phyloP scores from a whole-genome alignment of 1,140 invertebrate genomes.

The Pseudomyrmex pallidus region DNA sequence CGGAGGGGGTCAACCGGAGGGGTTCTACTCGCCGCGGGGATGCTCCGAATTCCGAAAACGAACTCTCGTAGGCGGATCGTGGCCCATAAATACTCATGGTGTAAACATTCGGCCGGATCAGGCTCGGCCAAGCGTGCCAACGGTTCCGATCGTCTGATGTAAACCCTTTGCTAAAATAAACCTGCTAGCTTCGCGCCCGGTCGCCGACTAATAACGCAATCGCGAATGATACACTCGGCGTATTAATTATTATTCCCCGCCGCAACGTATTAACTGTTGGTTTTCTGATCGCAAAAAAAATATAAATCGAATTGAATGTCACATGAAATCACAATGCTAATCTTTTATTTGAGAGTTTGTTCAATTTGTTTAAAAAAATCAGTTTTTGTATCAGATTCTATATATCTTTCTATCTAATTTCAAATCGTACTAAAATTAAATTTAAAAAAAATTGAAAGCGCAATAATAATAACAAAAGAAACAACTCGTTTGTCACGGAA shows the following conservation, averaged over 20 bases:
- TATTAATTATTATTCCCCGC: conserved; percentile 44
- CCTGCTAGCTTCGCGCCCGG: conserved; percentile 23
- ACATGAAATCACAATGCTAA: background rate
- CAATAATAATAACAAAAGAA: background rate
- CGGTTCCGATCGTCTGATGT: conserved; percentile 77
- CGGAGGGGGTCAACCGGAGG: conserved; percentile 59
- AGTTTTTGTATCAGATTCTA: too few species aligned
- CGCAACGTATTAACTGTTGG: conserved; percentile 14
- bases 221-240: conserved; percentile 3
- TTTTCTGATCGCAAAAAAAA: conserved; percentile 16
- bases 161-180: conserved; percentile 80
- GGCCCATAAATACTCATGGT: conserved; percentile 81
- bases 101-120: conserved; percentile 80
- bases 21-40: conserved; percentile 66
- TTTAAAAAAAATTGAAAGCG: background rate
- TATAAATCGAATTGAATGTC: background rate
- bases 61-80: conserved; percentile 80
- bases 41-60: conserved; percentile 74
- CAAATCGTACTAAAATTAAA: background rate
- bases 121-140: conserved; percentile 67
- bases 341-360: background rate
- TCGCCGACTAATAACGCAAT: conserved; percentile 48
- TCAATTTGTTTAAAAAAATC: background rate
- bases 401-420: background rate
- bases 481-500: background rate